A percentile compares a stretch with the other conserved stretches of the same genome.
Evolutionary conservation across 1,140 invertebrate species (phyloP).

Genomic region (Trissolcus basalis): DNA sequence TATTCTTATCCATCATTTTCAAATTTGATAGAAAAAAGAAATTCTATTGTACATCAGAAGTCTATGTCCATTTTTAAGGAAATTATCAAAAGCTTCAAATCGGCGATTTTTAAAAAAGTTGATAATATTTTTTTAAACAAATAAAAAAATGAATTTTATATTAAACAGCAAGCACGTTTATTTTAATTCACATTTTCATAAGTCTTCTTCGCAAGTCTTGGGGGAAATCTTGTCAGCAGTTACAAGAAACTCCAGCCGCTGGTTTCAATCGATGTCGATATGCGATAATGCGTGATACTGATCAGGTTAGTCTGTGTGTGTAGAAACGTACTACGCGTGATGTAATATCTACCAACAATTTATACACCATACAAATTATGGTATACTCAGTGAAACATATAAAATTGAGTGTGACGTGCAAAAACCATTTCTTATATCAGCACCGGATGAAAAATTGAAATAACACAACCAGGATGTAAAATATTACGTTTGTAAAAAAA

Average conservation of each 20-base stretch:
- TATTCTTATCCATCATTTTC: no score
- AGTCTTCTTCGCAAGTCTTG: constrained; percentile 44
- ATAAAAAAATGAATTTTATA: no score
- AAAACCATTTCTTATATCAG: constrained; percentile 15
- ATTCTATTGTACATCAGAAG: no score
- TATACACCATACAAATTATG: constrained; percentile 48
- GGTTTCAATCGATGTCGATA: constrained; percentile 56
- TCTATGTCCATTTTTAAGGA: no score
- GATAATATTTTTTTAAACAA: no score
- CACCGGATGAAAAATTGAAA: background rate
- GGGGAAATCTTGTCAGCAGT: constrained; percentile 41
- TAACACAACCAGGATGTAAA: no score
- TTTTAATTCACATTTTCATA: constrained; percentile 44
- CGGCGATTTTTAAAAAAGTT: no score
- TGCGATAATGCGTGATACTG: constrained; percentile 51
- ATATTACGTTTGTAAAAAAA: no score
- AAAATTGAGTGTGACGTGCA: background rate
- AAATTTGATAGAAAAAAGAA: no score
- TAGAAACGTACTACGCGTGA: constrained; percentile 38
- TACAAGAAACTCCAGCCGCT: constrained; percentile 51
- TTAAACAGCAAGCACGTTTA: constrained; percentile 32
- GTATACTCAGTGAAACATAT: constrained; percentile 24
- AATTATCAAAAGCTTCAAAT: no score
- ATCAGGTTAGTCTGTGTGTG: constrained; percentile 43
- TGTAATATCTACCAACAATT: constrained; percentile 39